These are phyloP conservation scores for Athene cunicularia DNA, from an alignment of 2,113 vertebrate genomes.

Conservation along the genomic window DNA sequence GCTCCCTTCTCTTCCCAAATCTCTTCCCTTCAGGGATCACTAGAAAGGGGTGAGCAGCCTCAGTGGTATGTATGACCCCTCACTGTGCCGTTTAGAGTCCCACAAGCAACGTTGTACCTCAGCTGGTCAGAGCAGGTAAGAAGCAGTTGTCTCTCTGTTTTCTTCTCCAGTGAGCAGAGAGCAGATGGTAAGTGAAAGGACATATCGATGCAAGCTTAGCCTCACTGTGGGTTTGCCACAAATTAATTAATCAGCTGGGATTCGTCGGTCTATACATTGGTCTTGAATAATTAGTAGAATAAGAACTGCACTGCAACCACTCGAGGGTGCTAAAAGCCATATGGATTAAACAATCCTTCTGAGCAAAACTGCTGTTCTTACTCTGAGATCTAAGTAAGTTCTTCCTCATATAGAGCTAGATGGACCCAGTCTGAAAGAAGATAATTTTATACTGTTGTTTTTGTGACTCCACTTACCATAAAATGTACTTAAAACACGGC, in stretches of 20 bases:
- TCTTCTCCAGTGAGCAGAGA: not conserved
- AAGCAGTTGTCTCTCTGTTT: not conserved
- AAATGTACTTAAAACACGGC: not conserved
- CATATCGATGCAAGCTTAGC: not conserved
- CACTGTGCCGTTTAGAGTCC: not conserved
- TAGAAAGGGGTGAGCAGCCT: not conserved
- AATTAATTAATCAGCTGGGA: not conserved
- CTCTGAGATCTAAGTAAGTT: not conserved
- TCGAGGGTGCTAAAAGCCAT: not conserved
- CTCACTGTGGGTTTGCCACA: not conserved
- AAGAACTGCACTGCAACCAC: not conserved
- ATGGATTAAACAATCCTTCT: not conserved
- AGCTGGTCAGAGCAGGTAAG: not conserved
- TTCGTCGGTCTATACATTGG: not conserved
- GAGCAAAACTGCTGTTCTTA: not conserved
- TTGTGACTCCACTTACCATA: not conserved
- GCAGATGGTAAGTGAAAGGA: not conserved
- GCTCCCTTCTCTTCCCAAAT: not conserved
- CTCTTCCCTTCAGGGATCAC: not conserved
- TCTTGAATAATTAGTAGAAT: not conserved
- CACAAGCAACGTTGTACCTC: not conserved
- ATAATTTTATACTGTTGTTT: not conserved
- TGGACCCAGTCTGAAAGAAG: not conserved
- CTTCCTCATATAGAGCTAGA: not conserved
- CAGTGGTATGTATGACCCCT: fast-evolving